A percentile compares a stretch with the other conserved stretches of the same genome.
phyloP scores from a whole-genome alignment of 2,113 vertebrate genomes.

The Psilopsiagon aurifrons region DNA sequence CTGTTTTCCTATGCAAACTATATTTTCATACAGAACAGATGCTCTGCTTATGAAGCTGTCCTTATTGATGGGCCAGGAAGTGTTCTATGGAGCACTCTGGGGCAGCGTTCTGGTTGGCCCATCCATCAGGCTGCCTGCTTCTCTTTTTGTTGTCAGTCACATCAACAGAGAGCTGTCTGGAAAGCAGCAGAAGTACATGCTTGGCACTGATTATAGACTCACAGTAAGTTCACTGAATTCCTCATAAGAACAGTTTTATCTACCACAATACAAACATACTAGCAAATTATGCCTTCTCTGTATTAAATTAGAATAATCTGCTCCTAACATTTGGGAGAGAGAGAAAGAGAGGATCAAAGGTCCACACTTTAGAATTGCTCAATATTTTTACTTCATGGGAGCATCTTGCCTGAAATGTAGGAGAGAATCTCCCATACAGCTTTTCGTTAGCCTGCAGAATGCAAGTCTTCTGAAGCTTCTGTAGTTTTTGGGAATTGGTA shows the following conservation, averaged over 20 bases:
- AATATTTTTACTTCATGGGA: background rate
- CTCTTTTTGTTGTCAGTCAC: slow-evolving; percentile 90
- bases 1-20: background rate
- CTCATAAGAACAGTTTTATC: background rate
- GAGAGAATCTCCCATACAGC: background rate
- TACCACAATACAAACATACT: background rate
- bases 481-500: background rate
- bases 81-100: slow-evolving; percentile 91
- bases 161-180: slow-evolving; percentile 81
- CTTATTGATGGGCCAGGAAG: slow-evolving; percentile 86
- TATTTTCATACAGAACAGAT: slow-evolving; percentile 81
- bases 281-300: background rate
- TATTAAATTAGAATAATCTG: background rate
- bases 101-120: slow-evolving; percentile 87
- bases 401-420: background rate
- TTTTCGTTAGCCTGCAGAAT: background rate
- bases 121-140: slow-evolving; percentile 86
- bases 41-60: slow-evolving; percentile 87
- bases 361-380: background rate
- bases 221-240: slow-evolving; percentile 79
- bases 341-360: background rate
- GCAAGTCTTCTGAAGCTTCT: background rate
- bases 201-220: slow-evolving; percentile 84
- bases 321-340: background rate
- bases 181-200: slow-evolving; percentile 85